A percentile compares a stretch with the other conserved stretches of the same genome.
These are phyloP conservation scores for Epicampocera succincta DNA, from an alignment of 2,888 invertebrate genomes.

Conservation along the genomic window DNA sequence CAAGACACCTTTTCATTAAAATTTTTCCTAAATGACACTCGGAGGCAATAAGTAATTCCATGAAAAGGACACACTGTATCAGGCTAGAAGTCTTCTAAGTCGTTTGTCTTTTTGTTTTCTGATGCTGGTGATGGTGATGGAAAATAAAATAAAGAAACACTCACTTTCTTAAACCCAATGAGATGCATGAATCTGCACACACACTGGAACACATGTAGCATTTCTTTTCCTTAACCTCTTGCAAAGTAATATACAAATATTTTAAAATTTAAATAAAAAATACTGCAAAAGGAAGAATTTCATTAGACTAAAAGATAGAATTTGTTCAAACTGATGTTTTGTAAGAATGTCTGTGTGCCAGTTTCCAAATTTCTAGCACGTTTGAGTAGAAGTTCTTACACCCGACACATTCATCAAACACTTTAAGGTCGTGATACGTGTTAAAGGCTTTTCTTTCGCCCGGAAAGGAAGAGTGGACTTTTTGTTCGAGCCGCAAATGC, in stretches of 20 bases:
- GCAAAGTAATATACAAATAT: slow-evolving; percentile 34
- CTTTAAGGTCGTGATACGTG: background rate
- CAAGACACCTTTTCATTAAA: no score
- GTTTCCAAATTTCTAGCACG: slow-evolving; percentile 2
- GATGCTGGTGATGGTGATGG: slow-evolving; percentile 52
- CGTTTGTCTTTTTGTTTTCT: background rate
- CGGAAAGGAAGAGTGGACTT: slow-evolving; percentile 21
- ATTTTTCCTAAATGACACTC: no score
- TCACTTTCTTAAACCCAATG: slow-evolving; percentile 62
- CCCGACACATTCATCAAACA: background rate
- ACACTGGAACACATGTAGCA: background rate
- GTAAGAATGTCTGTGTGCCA: background rate
- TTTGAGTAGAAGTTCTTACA: slow-evolving; percentile 25
- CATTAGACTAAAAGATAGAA: slow-evolving; percentile 62
- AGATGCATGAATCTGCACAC: no score
- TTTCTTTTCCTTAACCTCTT: background rate
- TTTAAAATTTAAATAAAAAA: slow-evolving; percentile 18
- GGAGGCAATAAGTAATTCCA: background rate
- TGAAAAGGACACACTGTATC: background rate
- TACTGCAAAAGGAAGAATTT: slow-evolving; percentile 53
- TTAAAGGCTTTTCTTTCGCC: slow-evolving; percentile 5
- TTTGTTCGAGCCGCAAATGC: slow-evolving; percentile 14
- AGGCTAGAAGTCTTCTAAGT: slow-evolving; percentile 46
- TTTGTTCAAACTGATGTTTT: background rate
- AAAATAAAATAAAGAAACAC: slow-evolving; percentile 60